Evolutionary conservation across 2,113 vertebrate genomes (phyloP), one percentile per base, ranked within the genome.

Genomic region (Euleptes europaea): DNA sequence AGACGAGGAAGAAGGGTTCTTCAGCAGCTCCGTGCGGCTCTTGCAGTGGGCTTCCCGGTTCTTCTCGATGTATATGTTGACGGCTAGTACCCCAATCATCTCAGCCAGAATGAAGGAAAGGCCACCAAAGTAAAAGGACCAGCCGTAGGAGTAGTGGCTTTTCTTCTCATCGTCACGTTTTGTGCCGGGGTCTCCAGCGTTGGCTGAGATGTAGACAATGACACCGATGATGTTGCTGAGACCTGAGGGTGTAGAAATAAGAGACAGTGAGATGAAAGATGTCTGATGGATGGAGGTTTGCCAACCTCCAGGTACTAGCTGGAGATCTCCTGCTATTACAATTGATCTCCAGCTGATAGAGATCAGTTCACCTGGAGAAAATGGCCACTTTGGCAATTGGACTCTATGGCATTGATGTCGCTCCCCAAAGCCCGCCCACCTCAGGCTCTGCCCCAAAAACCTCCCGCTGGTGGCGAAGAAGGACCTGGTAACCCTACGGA

Each of bases 211-310:
- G 96, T 98, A 98, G 88, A 98, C 98, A 57, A 98, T 98, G 91
- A 98, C 97, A 13, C 98, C 98, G 60, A 98, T 98, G 90, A 98
- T 98, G 96, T 98, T 98, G 95, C 98, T 98, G 91, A 98, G 95
- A 88, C 98, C 98, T 98, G 93, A 63, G 70, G 86, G 28, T 70
- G 54, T 74, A 89, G 49, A 82, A 85, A 76, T 79, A 86, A 84
- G 88, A 33, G 31, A 38, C 57, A 33, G 54, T 66, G 19, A 51
- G 40, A 67, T 14, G 82, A 77, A 78, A 83, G 84, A 81, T 54
- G 47, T 35, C n/a, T n/a, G n/a, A n/a, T n/a, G n/a, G n/a, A n/a
- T n/a, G n/a, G n/a, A n/a, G n/a, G n/a, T n/a, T n/a, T n/a, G n/a
- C n/a, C n/a, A n/a, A n/a, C n/a, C n/a, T n/a, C n/a, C n/a, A n/a